Evolutionary conservation across 2,113 vertebrate species (phyloP), one percentile per base, ranked within the genome.

Genomic region (Atractosteus spatula): DNA sequence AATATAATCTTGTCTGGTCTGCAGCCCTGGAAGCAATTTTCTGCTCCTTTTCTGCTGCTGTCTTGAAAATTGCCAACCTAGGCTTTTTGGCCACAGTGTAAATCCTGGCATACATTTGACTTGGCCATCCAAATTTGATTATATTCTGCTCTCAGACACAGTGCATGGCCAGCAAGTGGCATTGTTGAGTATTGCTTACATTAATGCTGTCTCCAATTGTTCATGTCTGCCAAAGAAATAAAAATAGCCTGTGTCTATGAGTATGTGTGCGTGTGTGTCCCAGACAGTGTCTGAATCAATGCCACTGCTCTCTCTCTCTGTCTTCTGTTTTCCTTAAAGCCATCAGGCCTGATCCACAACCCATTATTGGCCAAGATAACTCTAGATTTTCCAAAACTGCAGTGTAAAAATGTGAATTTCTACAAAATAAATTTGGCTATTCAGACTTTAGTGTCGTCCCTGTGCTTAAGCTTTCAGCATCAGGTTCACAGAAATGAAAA

Each of bases 61-160:
- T 90, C 83, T 91, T 90, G 79, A 86, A 88, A 86, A 86, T 87
- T 90, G 87, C 88, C 91, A 95, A 90, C 80, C 82, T 84, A 85
- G 90, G 87, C 82, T 87, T 91, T 91, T 93, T 93, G 89, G 88
- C 89, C 81, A 83, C 88, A 89, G 82, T 87, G 87, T 86, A 91
- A 91, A 93, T 90, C 84, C 85, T 89, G 92, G 89, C 90, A 90
- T 83, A 84, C 85, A 82, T 75, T 83, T 84, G 86, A 85, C 83
- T 91, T 87, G 89, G 88, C 90, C 89, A 83, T 84, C 90, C 87
- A 91, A 94, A 93, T 89, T 81, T 88, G 90, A 91, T 94, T 89
- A 91, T 88, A 77, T 81, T 90, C 78, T 69, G 66, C 84, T 89
- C 84, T 85, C 86, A 90, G 89, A 86, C 85, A 84, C 78, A 81